phyloP scores from a whole-genome alignment of 1,140 invertebrate species.

The Pseudomyrmex concolor region DNA sequence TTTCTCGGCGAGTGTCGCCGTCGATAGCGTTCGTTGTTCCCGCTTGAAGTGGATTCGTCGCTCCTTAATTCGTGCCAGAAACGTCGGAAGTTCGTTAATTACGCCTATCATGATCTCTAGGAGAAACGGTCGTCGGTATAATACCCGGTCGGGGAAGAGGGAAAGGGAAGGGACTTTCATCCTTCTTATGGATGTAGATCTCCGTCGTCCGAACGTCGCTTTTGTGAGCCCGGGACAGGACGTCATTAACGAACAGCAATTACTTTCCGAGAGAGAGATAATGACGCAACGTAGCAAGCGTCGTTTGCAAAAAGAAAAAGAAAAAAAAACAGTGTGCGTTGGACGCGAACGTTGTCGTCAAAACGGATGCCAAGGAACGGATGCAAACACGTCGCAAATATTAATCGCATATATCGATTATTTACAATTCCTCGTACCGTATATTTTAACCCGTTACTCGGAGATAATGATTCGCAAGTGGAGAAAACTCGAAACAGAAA shows the following conservation, averaged over 20 bases:
- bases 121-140: neutral
- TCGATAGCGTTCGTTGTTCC: conserved; percentile 61
- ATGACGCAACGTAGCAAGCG: conserved; percentile 36
- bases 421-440: neutral
- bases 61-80: conserved; percentile 42
- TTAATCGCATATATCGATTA: conserved; percentile 24
- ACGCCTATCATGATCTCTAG: conserved; percentile 34
- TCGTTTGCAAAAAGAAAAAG: neutral
- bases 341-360: neutral
- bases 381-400: conserved; percentile 35
- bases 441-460: neutral
- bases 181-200: neutral
- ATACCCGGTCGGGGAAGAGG: conserved; percentile 6
- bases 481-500: neutral
- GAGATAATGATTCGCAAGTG: conserved; percentile 6
- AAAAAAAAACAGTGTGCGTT: conserved; percentile 16
- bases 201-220: neutral
- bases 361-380: conserved; percentile 4
- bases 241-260: conserved; percentile 57
- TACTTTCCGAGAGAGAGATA: conserved; percentile 50
- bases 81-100: conserved; percentile 49
- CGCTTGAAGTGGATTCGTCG: conserved; percentile 63
- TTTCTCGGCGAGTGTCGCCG: conserved; percentile 38
- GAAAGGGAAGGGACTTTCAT: neutral
- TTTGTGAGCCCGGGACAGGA: conserved; percentile 18